A percentile compares a stretch with the other conserved stretches of the same genome.
Evolutionary conservation across 2,888 invertebrate genomes (phyloP).

Genomic region (Ischnus inquisitorius): DNA sequence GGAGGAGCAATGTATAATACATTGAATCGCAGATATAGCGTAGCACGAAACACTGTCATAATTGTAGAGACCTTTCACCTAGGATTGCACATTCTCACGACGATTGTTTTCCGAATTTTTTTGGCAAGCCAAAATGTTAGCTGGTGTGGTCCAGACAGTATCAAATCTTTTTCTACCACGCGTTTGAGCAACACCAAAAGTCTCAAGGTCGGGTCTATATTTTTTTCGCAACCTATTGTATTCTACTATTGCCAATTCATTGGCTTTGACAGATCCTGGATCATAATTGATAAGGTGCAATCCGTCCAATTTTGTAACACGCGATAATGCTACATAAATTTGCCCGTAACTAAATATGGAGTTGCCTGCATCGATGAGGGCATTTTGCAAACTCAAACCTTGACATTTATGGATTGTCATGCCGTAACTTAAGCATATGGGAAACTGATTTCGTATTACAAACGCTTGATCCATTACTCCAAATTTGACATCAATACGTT

Average conservation of each 20-base stretch:
- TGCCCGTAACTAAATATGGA: background rate
- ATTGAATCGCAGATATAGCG: too few species aligned
- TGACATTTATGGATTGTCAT: slow-evolving; percentile 62
- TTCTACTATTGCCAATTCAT: too few species aligned
- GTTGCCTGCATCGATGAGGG: too few species aligned
- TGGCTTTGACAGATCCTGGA: too few species aligned
- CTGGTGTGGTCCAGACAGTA: slow-evolving; percentile 31
- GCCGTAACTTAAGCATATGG: slow-evolving; percentile 69
- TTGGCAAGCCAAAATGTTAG: slow-evolving; percentile 20
- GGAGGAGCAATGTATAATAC: too few species aligned
- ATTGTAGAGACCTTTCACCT: slow-evolving; percentile 40
- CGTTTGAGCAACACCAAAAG: background rate
- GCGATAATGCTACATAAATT: too few species aligned
- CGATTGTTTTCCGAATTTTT: background rate
- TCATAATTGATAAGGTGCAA: too few species aligned
- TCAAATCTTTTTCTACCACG: slow-evolving; percentile 21
- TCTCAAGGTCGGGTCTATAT: slow-evolving; percentile 52
- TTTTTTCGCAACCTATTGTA: slow-evolving; percentile 63
- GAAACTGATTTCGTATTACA: slow-evolving; percentile 67
- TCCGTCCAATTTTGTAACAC: too few species aligned
- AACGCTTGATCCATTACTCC: slow-evolving; percentile 62
- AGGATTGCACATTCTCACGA: background rate
- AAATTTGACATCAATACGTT: slow-evolving; percentile 62
- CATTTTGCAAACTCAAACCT: slow-evolving; percentile 63
- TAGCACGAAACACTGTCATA: slow-evolving; percentile 48